Conservation (phyloP, 2,888 invertebrate genomes). For the Spicauda simplicius region DNA sequence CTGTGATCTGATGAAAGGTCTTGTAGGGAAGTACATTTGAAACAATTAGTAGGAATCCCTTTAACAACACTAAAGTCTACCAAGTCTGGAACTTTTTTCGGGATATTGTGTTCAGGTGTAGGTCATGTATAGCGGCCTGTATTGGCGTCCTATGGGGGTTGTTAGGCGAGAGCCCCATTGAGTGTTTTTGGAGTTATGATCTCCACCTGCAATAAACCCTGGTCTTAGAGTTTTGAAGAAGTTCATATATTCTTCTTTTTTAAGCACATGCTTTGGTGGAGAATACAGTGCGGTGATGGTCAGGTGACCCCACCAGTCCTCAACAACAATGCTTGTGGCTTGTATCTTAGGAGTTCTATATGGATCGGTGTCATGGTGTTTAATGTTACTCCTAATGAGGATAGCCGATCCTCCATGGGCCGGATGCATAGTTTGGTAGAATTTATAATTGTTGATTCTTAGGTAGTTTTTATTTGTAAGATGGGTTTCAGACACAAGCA, state of each 20-base stretch:
- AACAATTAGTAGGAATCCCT: too few relatives aligned
- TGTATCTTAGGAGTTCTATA: constrained; percentile 13
- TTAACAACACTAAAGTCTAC: too few relatives aligned
- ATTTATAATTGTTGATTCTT: constrained; percentile 18
- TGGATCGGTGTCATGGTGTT: neutral
- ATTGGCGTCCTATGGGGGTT: constrained; percentile 25
- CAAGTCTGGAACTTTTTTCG: too few relatives aligned
- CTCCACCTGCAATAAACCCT: constrained; percentile 31
- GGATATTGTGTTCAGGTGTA: too few relatives aligned
- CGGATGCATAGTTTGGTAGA: constrained; percentile 25
- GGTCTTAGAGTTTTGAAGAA: constrained; percentile 8
- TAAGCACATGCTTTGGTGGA: too few relatives aligned
- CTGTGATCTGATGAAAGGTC: constrained; percentile 43
- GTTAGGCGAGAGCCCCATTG: constrained; percentile 25
- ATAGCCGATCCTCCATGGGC: constrained; percentile 8
- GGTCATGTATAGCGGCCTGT: too few relatives aligned
- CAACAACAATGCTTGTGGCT: constrained; percentile 17
- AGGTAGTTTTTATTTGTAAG: constrained; percentile 23
- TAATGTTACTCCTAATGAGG: neutral
- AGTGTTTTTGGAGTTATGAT: constrained; percentile 22
- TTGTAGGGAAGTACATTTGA: too few relatives aligned
- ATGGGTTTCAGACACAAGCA: constrained; percentile 25
- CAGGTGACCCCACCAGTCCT: constrained; percentile 9
- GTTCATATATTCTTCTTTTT: too few relatives aligned
- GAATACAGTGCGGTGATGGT: too few relatives aligned